Evolutionary conservation across 2,797 vertebrate genomes (phyloP).

Genomic region (Myripristis murdjan): DNA sequence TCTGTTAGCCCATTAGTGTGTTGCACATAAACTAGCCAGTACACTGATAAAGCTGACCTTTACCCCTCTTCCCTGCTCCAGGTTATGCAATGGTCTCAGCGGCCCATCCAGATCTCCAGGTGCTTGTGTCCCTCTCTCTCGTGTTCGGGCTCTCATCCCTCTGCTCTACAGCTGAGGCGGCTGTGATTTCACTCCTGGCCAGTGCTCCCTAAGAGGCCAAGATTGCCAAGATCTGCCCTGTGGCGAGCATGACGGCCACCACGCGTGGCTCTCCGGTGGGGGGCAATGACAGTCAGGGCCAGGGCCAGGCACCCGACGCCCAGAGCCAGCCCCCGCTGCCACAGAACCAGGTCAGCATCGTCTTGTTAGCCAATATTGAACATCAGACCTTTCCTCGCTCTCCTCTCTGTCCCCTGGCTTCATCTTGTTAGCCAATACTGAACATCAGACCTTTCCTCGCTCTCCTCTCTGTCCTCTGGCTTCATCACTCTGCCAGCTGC

Average conservation of each 20-base stretch:
- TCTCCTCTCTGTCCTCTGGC: neutral
- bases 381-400: neutral
- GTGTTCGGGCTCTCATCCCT: slow-evolving; percentile 95
- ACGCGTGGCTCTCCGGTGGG: slow-evolving; percentile 99
- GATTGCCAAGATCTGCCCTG: slow-evolving; percentile 99
- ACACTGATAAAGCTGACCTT: slow-evolving; percentile 52
- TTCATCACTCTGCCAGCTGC: neutral
- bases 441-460: neutral
- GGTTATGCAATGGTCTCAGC: slow-evolving; percentile 99
- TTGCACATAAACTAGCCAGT: slow-evolving; percentile 29
- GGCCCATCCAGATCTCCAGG: slow-evolving; percentile 95
- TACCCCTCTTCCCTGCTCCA: slow-evolving; percentile 71
- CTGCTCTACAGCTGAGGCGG: slow-evolving; percentile 95
- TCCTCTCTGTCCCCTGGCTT: neutral
- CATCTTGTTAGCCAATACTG: neutral
- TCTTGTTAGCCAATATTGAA: slow-evolving; percentile 4
- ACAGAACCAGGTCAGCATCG: slow-evolving; percentile 95
- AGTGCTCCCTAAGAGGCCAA: slow-evolving; percentile 99
- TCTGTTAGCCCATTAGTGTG: slow-evolving; percentile 13
- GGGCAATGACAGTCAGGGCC: slow-evolving; percentile 99
- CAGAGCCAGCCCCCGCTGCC: slow-evolving; percentile 98
- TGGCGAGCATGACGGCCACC: slow-evolving; percentile 99
- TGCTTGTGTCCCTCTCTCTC: slow-evolving; percentile 96
- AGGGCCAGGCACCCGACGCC: slow-evolving; percentile 97
- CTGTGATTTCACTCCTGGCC: slow-evolving; percentile 97